These are phyloP conservation scores for Cephus spinipes DNA, from an alignment of 2,888 invertebrate genomes.

Conservation along the genomic window DNA sequence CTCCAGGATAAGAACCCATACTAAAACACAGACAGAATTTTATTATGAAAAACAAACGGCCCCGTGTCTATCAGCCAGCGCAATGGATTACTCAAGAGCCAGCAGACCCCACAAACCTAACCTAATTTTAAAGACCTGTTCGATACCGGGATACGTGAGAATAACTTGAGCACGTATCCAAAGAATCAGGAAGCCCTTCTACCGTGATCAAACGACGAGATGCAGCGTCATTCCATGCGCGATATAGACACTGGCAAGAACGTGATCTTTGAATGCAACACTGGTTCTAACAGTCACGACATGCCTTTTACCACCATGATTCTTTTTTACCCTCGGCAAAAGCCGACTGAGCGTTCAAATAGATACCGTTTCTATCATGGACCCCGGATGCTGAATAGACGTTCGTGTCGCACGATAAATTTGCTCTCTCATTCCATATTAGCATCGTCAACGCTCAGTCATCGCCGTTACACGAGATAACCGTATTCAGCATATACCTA, in stretches of 20 bases:
- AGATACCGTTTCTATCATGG: not conserved
- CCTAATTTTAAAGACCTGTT: not conserved
- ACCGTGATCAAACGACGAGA: not conserved
- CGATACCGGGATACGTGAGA: not conserved
- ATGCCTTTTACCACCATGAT: not conserved
- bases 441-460: not conserved
- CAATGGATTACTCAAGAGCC: slow-evolving; percentile 24
- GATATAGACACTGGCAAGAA: not conserved
- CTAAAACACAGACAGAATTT: slow-evolving; percentile 16
- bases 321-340: not conserved
- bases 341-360: not conserved
- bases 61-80: slow-evolving; percentile 25
- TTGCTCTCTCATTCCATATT: not conserved
- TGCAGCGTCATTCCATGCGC: not conserved
- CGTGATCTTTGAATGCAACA: slow-evolving; percentile 1
- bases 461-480: not conserved
- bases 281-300: slow-evolving; percentile 4
- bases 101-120: not conserved
- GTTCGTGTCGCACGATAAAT: not conserved
- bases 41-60: slow-evolving; percentile 33
- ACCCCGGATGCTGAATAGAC: not conserved
- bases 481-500: not conserved
- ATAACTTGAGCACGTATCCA: not conserved
- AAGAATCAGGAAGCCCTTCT: not conserved
- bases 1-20: not conserved